Conservation (phyloP, 92 coral and sea anemone species). For the Epizoanthus stellaris region DNA sequence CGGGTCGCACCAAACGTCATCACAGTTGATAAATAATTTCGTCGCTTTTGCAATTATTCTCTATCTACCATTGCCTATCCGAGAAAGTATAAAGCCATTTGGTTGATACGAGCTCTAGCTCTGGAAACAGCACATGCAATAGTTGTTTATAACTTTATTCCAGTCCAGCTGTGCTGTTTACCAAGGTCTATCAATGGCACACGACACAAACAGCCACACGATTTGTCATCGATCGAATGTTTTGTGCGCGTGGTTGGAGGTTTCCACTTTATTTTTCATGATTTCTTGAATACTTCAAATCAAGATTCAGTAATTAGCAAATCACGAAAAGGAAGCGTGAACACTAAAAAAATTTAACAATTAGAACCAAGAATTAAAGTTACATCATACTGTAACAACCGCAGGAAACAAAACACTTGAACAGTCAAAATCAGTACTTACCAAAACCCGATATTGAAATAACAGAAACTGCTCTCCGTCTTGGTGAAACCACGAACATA, state of each 20-base stretch:
- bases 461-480: slow-evolving; percentile 66
- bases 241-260: slow-evolving; percentile 24
- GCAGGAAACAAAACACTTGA: neutral
- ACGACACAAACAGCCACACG: slow-evolving; percentile 16
- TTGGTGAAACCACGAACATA: slow-evolving; percentile 48
- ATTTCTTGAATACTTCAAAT: neutral
- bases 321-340: neutral
- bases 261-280: neutral
- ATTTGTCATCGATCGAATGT: slow-evolving; percentile 13
- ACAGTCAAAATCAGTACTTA: slow-evolving; percentile 41
- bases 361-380: slow-evolving; percentile 1
- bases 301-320: neutral
- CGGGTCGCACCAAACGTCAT: too few relatives aligned
- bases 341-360: neutral
- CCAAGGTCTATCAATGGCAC: too few relatives aligned
- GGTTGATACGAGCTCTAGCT: too few relatives aligned
- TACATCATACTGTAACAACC: slow-evolving; percentile 34
- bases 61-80: too few relatives aligned
- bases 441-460: slow-evolving; percentile 70
- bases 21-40: too few relatives aligned
- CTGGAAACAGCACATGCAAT: too few relatives aligned
- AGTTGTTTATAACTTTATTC: too few relatives aligned
- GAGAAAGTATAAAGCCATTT: too few relatives aligned
- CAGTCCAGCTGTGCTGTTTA: too few relatives aligned
- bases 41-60: too few relatives aligned